Conservation (phyloP, 2,113 vertebrate genomes). For the Datnioides undecimradiatus region DNA sequence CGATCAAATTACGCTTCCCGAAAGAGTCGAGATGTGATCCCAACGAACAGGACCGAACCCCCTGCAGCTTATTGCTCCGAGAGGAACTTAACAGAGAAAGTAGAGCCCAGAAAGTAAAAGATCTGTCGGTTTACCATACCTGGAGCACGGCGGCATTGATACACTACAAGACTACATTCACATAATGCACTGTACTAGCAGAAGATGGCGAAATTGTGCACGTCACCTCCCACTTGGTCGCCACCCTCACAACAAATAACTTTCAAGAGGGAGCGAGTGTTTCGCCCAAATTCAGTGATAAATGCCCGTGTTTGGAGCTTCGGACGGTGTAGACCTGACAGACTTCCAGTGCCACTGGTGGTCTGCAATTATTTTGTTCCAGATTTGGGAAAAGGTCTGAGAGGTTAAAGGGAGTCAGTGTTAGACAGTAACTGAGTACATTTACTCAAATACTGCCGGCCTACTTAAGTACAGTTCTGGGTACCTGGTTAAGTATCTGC, state of each 20-base stretch:
- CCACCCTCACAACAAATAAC: background rate
- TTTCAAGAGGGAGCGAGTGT: background rate
- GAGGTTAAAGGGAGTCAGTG: background rate
- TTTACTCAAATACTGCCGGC: background rate
- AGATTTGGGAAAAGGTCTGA: too few relatives aligned
- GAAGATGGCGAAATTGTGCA: constrained; percentile 33
- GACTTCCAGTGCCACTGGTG: too few relatives aligned
- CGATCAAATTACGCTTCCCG: background rate
- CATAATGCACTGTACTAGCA: background rate
- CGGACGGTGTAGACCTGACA: too few relatives aligned
- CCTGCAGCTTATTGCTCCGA: background rate
- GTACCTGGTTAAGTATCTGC: too few relatives aligned
- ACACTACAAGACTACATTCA: background rate
- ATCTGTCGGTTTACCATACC: constrained; percentile 23
- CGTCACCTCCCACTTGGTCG: constrained; percentile 30
- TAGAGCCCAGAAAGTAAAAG: background rate
- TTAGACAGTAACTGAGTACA: background rate
- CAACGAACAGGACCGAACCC: background rate
- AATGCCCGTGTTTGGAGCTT: too few relatives aligned
- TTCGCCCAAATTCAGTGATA: background rate
- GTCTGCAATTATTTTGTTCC: too few relatives aligned
- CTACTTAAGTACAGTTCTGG: background rate
- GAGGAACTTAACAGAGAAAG: background rate
- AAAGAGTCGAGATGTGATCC: background rate
- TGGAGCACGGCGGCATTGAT: background rate